Evolutionary conservation across 2,113 vertebrate genomes (phyloP).

Genomic region (Calyptommatus sinebrachiatus): DNA sequence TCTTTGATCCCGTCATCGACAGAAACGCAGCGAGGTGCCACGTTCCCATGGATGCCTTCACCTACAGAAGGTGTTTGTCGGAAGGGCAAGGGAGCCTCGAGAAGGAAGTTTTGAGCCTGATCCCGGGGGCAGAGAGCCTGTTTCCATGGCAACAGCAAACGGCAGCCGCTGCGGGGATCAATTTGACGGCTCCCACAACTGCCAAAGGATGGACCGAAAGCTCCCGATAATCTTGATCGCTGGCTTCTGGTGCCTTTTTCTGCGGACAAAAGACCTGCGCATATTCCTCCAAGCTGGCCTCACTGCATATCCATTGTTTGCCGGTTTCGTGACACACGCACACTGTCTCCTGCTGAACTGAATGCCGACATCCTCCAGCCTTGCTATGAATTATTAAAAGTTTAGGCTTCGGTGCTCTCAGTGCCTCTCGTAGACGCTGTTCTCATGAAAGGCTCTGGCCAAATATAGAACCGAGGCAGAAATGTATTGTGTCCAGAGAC

Average conservation of each 20-base stretch:
- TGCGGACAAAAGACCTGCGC: too few species aligned
- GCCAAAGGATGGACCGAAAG: background rate
- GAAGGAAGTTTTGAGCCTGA: background rate
- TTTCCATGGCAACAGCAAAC: background rate
- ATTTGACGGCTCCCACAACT: too few species aligned
- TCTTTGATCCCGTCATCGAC: too few species aligned
- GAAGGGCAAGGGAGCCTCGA: background rate
- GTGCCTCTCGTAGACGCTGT: background rate
- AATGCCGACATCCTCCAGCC: background rate
- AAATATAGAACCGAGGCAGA: constrained; percentile 11
- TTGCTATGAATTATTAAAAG: background rate
- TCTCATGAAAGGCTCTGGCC: background rate
- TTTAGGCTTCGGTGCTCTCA: background rate
- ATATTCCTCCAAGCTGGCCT: background rate
- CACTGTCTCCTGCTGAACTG: background rate
- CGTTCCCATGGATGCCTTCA: background rate
- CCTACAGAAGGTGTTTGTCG: background rate
- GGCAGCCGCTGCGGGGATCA: background rate
- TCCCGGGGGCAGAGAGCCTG: background rate
- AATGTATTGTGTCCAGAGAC: constrained; percentile 34
- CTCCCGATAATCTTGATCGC: too few species aligned
- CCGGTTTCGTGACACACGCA: background rate
- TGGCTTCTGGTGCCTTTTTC: too few species aligned
- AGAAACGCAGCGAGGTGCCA: too few species aligned
- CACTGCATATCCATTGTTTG: background rate